Evolutionary conservation across 2,888 invertebrate genomes (phyloP), one percentile per base, ranked within the genome.

Genomic region (Drosophila meridiana): DNA sequence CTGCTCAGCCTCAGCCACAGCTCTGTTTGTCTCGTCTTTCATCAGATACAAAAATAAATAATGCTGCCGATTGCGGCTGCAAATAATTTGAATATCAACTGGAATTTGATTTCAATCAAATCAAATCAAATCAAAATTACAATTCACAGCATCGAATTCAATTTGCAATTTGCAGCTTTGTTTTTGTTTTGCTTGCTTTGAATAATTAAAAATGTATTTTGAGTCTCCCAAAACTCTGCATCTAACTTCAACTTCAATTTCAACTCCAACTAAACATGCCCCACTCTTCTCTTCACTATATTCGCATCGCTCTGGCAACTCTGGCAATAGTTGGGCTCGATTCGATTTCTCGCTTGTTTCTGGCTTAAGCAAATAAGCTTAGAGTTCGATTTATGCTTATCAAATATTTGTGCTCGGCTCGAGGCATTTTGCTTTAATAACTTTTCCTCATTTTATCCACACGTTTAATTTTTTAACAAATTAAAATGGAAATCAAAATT

Each of bases 1-100:
- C 59, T 50, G 66, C 66, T 66, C 38, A 58, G 45, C 62, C 50
- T 61, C 76, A 75, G 75, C 13, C 34, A 3, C 53, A 14, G 14
- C 28, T 4, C 28, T 26, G 38, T 6, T 20, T 34, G 20, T 52
- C 52, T 30, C 42, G 28, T 7, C 56, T 30, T 40, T 56, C 42
- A 56, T 11, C 56, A 56, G 53, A 8, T 38, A 55, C 34, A 38
- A 7, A 71, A 76, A 82, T 84, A 56, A 78, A 57, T 57, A 66
- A 58, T 53, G 64, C 60, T 60, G 68, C 74, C 83, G 71, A 80
- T 71, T 57, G 59, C 60, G 42, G 57, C 56, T 40, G 32, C 52
- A 67, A 43, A 58, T 58, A 76, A 79, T 76, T 69, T 40, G 55
- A 55, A 42, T 42, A 56, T 32, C 30, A 56, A 56, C 55, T 56